Conservation (phyloP, 1,140 invertebrate genomes). For the Sipha flava region DNA sequence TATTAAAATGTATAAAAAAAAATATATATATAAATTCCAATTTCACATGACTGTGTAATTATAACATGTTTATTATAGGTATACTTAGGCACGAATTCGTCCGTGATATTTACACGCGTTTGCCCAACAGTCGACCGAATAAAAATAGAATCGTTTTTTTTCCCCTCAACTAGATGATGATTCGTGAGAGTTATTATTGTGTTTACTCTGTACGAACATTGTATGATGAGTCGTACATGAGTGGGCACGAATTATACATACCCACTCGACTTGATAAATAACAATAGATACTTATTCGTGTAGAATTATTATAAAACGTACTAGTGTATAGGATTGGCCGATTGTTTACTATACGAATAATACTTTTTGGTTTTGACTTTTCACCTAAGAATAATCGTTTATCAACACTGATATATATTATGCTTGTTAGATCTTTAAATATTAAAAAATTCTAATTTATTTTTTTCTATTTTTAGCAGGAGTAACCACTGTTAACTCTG, state of each 20-base stretch:
- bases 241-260: background rate
- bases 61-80: too few relatives aligned
- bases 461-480: conserved; percentile 3
- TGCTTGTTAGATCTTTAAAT: background rate
- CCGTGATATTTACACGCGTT: background rate
- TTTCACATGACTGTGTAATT: too few relatives aligned
- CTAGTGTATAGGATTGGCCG: background rate
- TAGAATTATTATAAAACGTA: background rate
- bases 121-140: background rate
- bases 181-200: background rate
- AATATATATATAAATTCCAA: too few relatives aligned
- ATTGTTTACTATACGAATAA: background rate
- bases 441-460: background rate
- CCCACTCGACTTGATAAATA: background rate
- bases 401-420: too few relatives aligned
- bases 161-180: background rate
- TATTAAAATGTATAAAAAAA: too few relatives aligned
- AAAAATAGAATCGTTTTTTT: background rate
- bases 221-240: background rate
- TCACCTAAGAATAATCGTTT: too few relatives aligned
- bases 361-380: too few relatives aligned
- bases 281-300: background rate
- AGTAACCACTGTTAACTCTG: conserved; percentile 17
- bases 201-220: background rate
- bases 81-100: too few relatives aligned